Evolutionary conservation across 2,113 vertebrate species (phyloP).

Genomic region (Coptodon rendalli): DNA sequence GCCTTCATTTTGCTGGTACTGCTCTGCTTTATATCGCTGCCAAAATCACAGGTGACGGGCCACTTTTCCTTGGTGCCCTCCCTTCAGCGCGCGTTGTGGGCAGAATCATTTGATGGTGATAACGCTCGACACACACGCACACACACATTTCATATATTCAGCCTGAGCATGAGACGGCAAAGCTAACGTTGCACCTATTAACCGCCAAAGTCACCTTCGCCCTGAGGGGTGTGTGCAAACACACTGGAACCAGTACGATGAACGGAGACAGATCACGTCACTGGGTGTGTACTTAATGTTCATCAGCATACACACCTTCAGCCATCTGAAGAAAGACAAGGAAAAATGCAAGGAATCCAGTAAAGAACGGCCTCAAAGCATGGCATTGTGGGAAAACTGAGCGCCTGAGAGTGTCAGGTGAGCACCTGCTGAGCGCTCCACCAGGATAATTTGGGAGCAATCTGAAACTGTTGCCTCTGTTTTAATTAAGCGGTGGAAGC

Average conservation of each 20-base stretch:
- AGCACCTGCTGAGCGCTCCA: slow-evolving; percentile 46
- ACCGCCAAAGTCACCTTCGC: slow-evolving; percentile 81
- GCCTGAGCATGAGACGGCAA: slow-evolving; percentile 69
- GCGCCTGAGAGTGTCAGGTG: slow-evolving; percentile 22
- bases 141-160: slow-evolving; percentile 72
- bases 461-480: slow-evolving; percentile 50
- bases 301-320: background rate
- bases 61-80: slow-evolving; percentile 68
- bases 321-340: background rate
- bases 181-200: slow-evolving; percentile 68
- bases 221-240: background rate
- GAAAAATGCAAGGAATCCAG: background rate
- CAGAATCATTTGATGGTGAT: slow-evolving; percentile 76
- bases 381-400: background rate
- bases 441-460: slow-evolving; percentile 43
- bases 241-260: background rate
- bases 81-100: slow-evolving; percentile 21
- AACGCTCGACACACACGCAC: slow-evolving; percentile 65
- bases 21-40: slow-evolving; percentile 63
- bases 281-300: background rate
- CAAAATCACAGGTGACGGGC: slow-evolving; percentile 82
- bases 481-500: slow-evolving; percentile 59
- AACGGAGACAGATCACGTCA: background rate
- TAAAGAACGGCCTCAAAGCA: background rate
- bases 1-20: slow-evolving; percentile 71